phyloP scores from a whole-genome alignment of 2,113 vertebrate species.

The Sorex araneus region DNA sequence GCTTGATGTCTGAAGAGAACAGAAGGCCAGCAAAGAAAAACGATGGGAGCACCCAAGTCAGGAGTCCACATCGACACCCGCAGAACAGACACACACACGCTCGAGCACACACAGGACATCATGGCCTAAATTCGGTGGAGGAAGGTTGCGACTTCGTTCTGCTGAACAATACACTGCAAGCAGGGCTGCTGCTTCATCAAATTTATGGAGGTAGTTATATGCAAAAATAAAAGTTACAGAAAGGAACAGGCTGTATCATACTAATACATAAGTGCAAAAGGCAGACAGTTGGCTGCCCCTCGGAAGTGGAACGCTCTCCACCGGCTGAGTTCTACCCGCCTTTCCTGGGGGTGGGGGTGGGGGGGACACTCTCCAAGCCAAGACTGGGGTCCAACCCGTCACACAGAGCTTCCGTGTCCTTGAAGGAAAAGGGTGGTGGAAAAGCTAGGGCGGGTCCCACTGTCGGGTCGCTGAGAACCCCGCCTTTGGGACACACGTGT shows the following conservation, averaged over 20 bases:
- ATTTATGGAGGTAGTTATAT: slow-evolving; percentile 98
- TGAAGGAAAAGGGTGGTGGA: slow-evolving; percentile 83
- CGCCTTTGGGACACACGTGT: slow-evolving; percentile 77
- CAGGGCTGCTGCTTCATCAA: slow-evolving; percentile 93
- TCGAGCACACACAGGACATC: slow-evolving; percentile 77
- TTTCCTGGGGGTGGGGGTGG: slow-evolving; percentile 72
- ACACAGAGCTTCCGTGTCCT: slow-evolving; percentile 86
- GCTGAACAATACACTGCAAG: slow-evolving; percentile 88
- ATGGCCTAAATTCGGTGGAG: slow-evolving; percentile 84
- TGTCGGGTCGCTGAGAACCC: slow-evolving; percentile 82
- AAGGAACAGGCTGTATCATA: slow-evolving; percentile 92
- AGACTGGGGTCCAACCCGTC: slow-evolving; percentile 85
- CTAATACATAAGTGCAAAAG: slow-evolving; percentile 93
- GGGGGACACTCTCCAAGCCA: slow-evolving; percentile 67
- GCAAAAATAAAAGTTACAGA: slow-evolving; percentile 93
- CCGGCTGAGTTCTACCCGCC: slow-evolving; percentile 90
- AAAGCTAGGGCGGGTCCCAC: neutral
- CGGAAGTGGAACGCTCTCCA: slow-evolving; percentile 90
- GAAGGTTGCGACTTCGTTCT: slow-evolving; percentile 85
- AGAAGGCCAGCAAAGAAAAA: slow-evolving; percentile 85
- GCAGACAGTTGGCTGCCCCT: slow-evolving; percentile 92
- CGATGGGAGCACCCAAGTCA: slow-evolving; percentile 86
- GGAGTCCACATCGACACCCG: slow-evolving; percentile 87
- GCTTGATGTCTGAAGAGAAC: slow-evolving; percentile 86
- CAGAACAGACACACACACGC: neutral